Percentiles rank a stretch among this genome's conserved stretches.
These are phyloP conservation scores for Camelus dromedarius DNA, from an alignment of 2,113 vertebrate species.

Conservation along the genomic window DNA sequence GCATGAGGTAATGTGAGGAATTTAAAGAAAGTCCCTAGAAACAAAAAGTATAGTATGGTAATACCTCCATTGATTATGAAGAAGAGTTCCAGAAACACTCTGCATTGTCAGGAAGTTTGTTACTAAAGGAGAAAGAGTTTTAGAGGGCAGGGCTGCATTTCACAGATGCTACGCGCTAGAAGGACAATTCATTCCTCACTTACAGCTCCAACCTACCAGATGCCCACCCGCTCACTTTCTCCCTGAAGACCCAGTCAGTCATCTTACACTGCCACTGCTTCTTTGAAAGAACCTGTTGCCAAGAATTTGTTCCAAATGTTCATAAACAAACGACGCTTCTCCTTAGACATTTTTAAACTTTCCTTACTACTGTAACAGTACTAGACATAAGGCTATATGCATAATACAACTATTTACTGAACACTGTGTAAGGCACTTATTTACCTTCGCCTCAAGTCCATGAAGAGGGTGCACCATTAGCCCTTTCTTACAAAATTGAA, in stretches of 20 bases:
- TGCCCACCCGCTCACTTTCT: not conserved
- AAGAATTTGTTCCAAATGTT: conserved; percentile 16
- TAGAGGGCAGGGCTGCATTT: not conserved
- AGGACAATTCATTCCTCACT: not conserved
- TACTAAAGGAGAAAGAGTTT: not conserved
- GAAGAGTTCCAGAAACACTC: not conserved
- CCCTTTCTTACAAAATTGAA: not conserved
- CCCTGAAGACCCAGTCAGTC: not conserved
- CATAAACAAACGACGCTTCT: not conserved
- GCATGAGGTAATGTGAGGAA: not conserved
- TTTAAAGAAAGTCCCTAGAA: conserved; percentile 31
- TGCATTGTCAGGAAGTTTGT: not conserved
- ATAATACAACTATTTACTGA: not conserved
- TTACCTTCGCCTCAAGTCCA: not conserved
- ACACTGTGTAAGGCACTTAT: not conserved
- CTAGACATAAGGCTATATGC: not conserved
- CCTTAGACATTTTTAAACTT: conserved; percentile 17
- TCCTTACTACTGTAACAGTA: not conserved
- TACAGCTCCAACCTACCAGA: not conserved
- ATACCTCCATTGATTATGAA: not conserved
- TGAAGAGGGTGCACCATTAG: not conserved
- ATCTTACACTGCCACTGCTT: not conserved
- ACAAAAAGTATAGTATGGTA: not conserved
- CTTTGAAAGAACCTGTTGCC: not conserved
- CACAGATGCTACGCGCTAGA: not conserved